phyloP scores from a whole-genome alignment of 2,113 vertebrate genomes.

The Cromileptes altivelis region DNA sequence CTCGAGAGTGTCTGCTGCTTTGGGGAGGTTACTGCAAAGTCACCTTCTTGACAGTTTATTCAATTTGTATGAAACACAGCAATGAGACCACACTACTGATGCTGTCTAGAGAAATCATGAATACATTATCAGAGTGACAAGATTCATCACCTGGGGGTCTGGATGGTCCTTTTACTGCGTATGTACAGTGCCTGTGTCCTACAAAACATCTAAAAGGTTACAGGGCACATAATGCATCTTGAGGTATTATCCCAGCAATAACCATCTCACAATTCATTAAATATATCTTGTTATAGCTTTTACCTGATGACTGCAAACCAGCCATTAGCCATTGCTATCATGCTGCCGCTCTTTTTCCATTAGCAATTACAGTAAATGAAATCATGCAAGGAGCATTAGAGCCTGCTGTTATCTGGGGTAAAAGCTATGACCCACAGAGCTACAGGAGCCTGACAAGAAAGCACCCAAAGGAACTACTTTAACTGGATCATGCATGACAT shows the following conservation, averaged over 20 bases:
- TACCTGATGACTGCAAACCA: conserved; percentile 52
- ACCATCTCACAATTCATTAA: not conserved
- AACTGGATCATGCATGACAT: not conserved
- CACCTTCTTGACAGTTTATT: conserved; percentile 25
- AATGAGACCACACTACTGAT: not conserved
- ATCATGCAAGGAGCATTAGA: conserved; percentile 61
- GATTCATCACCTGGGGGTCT: not conserved
- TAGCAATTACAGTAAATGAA: conserved; percentile 57
- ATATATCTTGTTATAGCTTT: not conserved
- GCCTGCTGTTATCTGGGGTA: conserved; percentile 53
- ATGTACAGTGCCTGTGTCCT: not conserved
- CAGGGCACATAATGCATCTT: not conserved
- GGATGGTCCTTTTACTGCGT: no score
- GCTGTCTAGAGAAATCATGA: not conserved
- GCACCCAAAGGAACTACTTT: not conserved
- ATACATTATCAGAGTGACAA: not conserved
- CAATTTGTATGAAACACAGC: conserved; percentile 1
- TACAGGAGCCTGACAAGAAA: conserved; percentile 19
- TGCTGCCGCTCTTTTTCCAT: conserved; percentile 52
- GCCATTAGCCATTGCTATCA: conserved; percentile 45
- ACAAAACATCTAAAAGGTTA: not conserved
- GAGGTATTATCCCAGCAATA: not conserved
- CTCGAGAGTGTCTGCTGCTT: conserved; percentile 83
- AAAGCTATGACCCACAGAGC: conserved; percentile 40
- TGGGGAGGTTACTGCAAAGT: conserved; percentile 42